phyloP scores from a whole-genome alignment of 1,140 invertebrate genomes.

The Drosophila lacteicornis region DNA sequence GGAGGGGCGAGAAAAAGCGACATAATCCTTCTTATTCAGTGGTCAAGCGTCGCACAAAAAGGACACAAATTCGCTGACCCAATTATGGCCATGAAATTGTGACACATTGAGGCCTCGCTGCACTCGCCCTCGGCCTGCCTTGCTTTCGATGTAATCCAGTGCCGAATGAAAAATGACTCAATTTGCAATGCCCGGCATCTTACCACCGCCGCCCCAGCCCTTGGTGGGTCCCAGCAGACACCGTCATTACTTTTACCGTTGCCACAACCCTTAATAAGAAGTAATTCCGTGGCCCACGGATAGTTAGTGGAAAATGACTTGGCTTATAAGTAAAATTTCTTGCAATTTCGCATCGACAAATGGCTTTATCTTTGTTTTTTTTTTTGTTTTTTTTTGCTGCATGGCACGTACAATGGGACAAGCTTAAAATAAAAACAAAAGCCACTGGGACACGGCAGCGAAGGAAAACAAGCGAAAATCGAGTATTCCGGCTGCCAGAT shows the following conservation, averaged over 20 bases:
- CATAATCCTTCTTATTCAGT: slow-evolving; percentile 42
- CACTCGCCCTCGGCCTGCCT: slow-evolving; percentile 14
- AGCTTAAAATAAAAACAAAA: slow-evolving; percentile 10
- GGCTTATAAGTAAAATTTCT: slow-evolving; percentile 67
- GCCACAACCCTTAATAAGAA: slow-evolving; percentile 64
- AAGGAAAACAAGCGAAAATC: slow-evolving; percentile 17
- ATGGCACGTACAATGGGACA: slow-evolving; percentile 46
- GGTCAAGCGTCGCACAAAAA: slow-evolving; percentile 33
- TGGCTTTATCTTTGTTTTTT: slow-evolving; percentile 33
- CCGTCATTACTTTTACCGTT: slow-evolving; percentile 20
- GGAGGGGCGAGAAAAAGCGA: slow-evolving; percentile 4
- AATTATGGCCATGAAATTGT: slow-evolving; percentile 53
- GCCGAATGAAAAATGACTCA: slow-evolving; percentile 75
- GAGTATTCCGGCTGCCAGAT: slow-evolving; percentile 24
- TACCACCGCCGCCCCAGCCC: neutral
- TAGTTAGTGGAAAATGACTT: slow-evolving; percentile 63
- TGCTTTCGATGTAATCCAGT: slow-evolving; percentile 41
- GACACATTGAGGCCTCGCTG: slow-evolving; percentile 63
- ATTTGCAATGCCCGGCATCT: slow-evolving; percentile 61
- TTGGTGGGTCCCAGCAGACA: slow-evolving; percentile 5
- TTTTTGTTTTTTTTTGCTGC: slow-evolving; percentile 20
- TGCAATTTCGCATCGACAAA: slow-evolving; percentile 69
- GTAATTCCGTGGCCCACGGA: slow-evolving; percentile 52
- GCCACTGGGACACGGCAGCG: neutral
- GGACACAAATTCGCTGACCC: slow-evolving; percentile 35